Percentiles rank a stretch among this genome's conserved stretches.
phyloP scores from a whole-genome alignment of 1,140 invertebrate species.

The Drosophila bifasciata region DNA sequence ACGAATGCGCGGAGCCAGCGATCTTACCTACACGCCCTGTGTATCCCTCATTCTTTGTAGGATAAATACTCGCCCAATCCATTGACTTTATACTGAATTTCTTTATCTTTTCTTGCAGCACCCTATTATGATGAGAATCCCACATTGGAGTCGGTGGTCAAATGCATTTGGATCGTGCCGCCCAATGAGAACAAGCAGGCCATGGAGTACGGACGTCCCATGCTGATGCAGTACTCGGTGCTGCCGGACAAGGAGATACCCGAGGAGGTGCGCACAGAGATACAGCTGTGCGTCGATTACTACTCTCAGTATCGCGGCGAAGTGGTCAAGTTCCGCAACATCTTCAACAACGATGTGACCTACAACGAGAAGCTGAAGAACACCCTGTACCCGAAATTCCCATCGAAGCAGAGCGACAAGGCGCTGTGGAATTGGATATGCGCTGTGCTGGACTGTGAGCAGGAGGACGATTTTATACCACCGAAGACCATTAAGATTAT shows the following conservation, averaged over 20 bases:
- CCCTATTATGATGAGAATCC: conserved; percentile 93
- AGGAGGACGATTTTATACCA: conserved; percentile 81
- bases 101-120: conserved; percentile 87
- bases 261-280: conserved; percentile 93
- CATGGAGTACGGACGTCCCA: conserved; percentile 93
- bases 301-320: conserved; percentile 91
- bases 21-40: conserved; percentile 95
- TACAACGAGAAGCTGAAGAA: conserved; percentile 92
- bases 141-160: conserved; percentile 91
- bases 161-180: conserved; percentile 97
- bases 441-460: conserved; percentile 75
- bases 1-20: conserved; percentile 94
- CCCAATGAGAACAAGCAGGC: conserved; percentile 95
- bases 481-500: conserved; percentile 80
- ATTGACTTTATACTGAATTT: background rate
- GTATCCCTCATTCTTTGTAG: conserved; percentile 96
- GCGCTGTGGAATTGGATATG: conserved; percentile 86
- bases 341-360: conserved; percentile 89
- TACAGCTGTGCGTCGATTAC: conserved; percentile 93
- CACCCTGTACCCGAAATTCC: conserved; percentile 88
- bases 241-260: conserved; percentile 92
- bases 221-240: conserved; percentile 94
- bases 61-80: conserved; percentile 33
- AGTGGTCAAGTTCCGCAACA: conserved; percentile 90
- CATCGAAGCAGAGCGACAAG: conserved; percentile 87